Percentiles rank a stretch among this genome's conserved stretches.
Conservation (phyloP, 2,888 invertebrate genomes). For the Leucophenga montana region DNA sequence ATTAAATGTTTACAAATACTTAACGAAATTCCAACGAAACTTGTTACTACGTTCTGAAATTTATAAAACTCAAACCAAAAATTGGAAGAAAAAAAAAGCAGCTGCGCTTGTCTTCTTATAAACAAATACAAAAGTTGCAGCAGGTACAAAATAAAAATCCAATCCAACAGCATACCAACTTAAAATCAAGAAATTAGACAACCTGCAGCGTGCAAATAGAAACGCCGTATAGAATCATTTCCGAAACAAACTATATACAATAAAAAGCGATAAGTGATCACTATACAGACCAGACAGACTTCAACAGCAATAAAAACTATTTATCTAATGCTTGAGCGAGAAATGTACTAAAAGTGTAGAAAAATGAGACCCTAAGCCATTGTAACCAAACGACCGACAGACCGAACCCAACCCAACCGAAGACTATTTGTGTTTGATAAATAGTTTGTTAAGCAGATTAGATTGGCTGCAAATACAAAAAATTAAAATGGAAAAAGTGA, state of each 20-base stretch:
- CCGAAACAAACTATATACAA: too few species aligned
- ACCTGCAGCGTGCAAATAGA: conserved; percentile 17
- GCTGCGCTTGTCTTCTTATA: not conserved
- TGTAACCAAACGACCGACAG: not conserved
- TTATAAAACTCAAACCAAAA: not conserved
- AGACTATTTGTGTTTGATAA: conserved; percentile 24
- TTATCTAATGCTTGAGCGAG: conserved; percentile 19
- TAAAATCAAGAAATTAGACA: conserved; percentile 2
- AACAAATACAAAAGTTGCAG: not conserved
- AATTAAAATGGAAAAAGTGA: conserved; percentile 4
- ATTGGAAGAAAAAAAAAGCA: not conserved
- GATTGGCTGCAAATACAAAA: conserved; percentile 8
- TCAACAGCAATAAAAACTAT: conserved; percentile 9
- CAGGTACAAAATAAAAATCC: conserved; percentile 13
- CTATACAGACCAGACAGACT: not conserved
- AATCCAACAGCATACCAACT: not conserved
- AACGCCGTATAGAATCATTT: not conserved
- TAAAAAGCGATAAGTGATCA: conserved; percentile 16
- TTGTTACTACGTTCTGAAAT: not conserved
- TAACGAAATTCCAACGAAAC: conserved; percentile 21
- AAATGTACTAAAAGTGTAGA: not conserved
- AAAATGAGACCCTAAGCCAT: not conserved
- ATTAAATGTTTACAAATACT: conserved; percentile 24
- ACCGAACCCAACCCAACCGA: not conserved
- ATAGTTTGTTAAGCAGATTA: conserved; percentile 22